phyloP scores from a whole-genome alignment of 2,888 invertebrate species.

The Teleogryllus oceanicus region DNA sequence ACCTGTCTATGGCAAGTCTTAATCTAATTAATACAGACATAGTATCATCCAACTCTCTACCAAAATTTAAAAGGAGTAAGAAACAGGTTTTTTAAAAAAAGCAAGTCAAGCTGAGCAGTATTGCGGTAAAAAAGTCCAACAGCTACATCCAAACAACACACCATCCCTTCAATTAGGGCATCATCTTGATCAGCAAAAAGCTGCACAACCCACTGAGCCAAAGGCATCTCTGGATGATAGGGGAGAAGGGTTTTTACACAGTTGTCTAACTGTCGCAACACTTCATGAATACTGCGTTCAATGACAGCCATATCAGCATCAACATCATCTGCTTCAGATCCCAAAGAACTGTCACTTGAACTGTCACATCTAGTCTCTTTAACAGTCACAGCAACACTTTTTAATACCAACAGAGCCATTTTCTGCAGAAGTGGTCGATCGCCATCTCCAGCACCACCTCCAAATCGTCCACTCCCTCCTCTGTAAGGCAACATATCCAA shows the following conservation, averaged over 20 bases:
- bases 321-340: slow-evolving; percentile 79
- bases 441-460: slow-evolving; percentile 54
- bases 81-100: no score
- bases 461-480: slow-evolving; percentile 52
- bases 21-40: slow-evolving; percentile 80
- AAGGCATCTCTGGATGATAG: slow-evolving; percentile 82
- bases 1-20: slow-evolving; percentile 72
- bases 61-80: no score
- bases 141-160: slow-evolving; percentile 83
- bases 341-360: slow-evolving; percentile 74
- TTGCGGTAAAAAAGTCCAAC: slow-evolving; percentile 80
- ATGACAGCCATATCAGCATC: slow-evolving; percentile 87
- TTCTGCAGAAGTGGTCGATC: slow-evolving; percentile 80
- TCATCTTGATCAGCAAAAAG: slow-evolving; percentile 89
- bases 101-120: slow-evolving; percentile 69
- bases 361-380: slow-evolving; percentile 86
- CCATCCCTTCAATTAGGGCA: slow-evolving; percentile 86
- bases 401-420: slow-evolving; percentile 79
- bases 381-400: slow-evolving; percentile 84
- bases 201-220: slow-evolving; percentile 83
- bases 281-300: slow-evolving; percentile 79
- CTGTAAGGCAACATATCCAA: slow-evolving; percentile 54
- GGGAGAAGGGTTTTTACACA: slow-evolving; percentile 78
- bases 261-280: slow-evolving; percentile 72
- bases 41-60: slow-evolving; percentile 69